Evolutionary conservation across 2,888 invertebrate species (phyloP).

Genomic region (Latheticus oryzae): DNA sequence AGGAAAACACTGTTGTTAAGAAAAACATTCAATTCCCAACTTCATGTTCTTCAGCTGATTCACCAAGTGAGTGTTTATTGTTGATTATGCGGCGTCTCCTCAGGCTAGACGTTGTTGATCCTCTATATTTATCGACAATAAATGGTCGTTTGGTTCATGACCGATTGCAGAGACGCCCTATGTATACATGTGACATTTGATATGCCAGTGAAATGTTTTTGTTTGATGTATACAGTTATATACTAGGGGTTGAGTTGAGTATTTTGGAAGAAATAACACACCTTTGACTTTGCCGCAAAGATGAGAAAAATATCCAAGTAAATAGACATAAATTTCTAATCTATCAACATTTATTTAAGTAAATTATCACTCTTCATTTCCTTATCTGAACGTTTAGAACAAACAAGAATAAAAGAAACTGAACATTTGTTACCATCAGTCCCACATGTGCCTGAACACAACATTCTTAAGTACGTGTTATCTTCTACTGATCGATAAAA

Average conservation of each 20-base stretch:
- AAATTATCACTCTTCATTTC: constrained; percentile 35
- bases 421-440: constrained; percentile 29
- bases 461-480: constrained; percentile 17
- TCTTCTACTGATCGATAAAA: constrained; percentile 9
- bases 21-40: too few relatives aligned
- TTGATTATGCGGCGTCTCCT: constrained; percentile 29
- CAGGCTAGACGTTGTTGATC: constrained; percentile 31
- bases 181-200: constrained; percentile 49
- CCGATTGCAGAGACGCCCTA: constrained; percentile 44
- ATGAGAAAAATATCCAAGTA: constrained; percentile 13
- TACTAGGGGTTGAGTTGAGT: constrained; percentile 7
- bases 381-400: constrained; percentile 34
- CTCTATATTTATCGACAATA: constrained; percentile 39
- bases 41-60: too few relatives aligned
- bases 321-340: constrained; percentile 19
- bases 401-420: constrained; percentile 20
- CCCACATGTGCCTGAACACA: constrained; percentile 10
- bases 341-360: constrained; percentile 31
- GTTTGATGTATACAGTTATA: constrained; percentile 46
- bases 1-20: constrained; percentile 1
- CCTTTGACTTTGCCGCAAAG: constrained; percentile 14
- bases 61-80: constrained; percentile 26
- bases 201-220: constrained; percentile 48
- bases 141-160: constrained; percentile 49
- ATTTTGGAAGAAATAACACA: constrained; percentile 2